Evolutionary conservation across 2,113 vertebrate genomes (phyloP), one percentile per base, ranked within the genome.

Genomic region (Ornithorhynchus anatinus): DNA sequence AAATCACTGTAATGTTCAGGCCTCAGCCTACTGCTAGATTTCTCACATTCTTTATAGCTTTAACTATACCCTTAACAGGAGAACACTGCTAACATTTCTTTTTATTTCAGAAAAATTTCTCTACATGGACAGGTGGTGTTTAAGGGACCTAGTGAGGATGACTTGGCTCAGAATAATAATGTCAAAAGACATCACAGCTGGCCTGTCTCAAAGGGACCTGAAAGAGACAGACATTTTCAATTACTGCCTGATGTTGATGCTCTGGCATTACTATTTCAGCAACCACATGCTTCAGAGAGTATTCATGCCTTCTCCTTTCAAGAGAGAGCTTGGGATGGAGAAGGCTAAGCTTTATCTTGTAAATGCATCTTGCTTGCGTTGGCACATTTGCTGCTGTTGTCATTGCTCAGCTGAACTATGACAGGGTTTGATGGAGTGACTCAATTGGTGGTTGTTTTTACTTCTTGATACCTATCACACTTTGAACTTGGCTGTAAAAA

Each of bases 371-470:
- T 78, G 57, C 75, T 73, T 53, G 78, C 33, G 25, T 43, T 75
- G 77, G 72, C 57, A 72, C 33, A 32, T 80, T 82, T 77, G 80
- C 51, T 75, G 53, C 38, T 59, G 40, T 57, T 76, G 61, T 50
- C 69, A 75, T 71, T 73, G 54, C 67, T 83, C 69, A 40, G 68
- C 84, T 82, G 79, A 85, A 88, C 84, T 69, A 59, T 35, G 71
- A 82, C 77, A 79, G 63, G 31, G 40, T 90, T 82, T 90, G 83
- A 86, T 33, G 67, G 59, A 88, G 52, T 61, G 53, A 31, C 20
- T 86, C 48, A 69, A 64, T 64, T 78, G 33, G 45, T 59, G n/a
- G 12, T 66, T 69, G 17, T 27, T 73, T 77, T 77, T 44, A 65
- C 63, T 82, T 71, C 71, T 60, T 82, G 71, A 80, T 63, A 76